Evolutionary conservation across 1,140 invertebrate species (phyloP).

Genomic region (Apis florea): DNA sequence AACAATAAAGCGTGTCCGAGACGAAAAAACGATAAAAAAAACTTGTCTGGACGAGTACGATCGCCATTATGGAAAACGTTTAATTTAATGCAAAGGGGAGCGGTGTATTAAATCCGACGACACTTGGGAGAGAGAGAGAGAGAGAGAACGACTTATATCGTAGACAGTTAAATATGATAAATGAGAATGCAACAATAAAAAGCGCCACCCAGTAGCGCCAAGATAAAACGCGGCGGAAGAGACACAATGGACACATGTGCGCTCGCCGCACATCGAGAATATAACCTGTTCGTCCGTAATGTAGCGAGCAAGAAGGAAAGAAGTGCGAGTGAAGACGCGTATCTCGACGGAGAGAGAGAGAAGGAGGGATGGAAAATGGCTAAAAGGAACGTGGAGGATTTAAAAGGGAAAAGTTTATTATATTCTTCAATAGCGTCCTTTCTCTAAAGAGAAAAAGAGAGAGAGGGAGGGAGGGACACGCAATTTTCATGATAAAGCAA

Average conservation of each 20-base stretch:
- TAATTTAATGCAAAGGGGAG: background rate
- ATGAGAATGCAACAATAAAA: slow-evolving; percentile 5
- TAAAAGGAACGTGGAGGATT: slow-evolving; percentile 11
- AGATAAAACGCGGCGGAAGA: slow-evolving; percentile 6
- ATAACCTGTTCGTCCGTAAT: background rate
- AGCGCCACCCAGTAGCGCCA: background rate
- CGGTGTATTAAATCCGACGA: background rate
- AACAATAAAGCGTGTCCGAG: slow-evolving; percentile 26
- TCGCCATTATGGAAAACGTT: background rate
- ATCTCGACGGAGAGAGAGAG: background rate
- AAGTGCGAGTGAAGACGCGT: slow-evolving; percentile 14
- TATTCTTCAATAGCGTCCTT: slow-evolving; percentile 5
- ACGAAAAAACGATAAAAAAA: background rate
- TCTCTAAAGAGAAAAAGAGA: too few relatives aligned
- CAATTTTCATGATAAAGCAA: slow-evolving; percentile 40
- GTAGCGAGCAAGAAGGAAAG: background rate
- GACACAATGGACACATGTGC: background rate
- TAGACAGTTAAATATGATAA: slow-evolving; percentile 28
- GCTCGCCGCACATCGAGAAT: background rate
- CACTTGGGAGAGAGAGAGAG: background rate
- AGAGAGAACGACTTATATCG: background rate
- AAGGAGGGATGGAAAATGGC: slow-evolving; percentile 6
- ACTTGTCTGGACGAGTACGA: background rate
- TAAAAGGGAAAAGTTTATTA: slow-evolving; percentile 36
- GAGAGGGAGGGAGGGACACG: background rate